A percentile compares a stretch with the other conserved stretches of the same genome.
Evolutionary conservation across 2,888 invertebrate species (phyloP).

Genomic region (Hartigia nigra): DNA sequence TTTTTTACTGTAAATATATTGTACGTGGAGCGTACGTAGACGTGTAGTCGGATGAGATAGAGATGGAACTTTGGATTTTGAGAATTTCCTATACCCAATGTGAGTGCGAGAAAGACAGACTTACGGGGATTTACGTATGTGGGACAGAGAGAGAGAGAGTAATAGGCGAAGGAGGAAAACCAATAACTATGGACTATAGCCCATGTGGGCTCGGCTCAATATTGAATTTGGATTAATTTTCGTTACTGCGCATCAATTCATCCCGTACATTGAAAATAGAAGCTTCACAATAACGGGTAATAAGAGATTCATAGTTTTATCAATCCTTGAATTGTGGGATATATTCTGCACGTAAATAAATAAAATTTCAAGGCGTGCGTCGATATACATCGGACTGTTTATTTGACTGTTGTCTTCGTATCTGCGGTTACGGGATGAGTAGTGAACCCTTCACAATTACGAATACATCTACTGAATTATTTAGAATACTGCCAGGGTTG

Average conservation of each 20-base stretch:
- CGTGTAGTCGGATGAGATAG: neutral
- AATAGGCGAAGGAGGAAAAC: neutral
- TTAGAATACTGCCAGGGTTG: slow-evolving; percentile 40
- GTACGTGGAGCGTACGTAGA: neutral
- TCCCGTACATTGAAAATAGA: neutral
- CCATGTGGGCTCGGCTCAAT: neutral
- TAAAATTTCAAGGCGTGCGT: slow-evolving; percentile 30
- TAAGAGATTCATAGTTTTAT: neutral
- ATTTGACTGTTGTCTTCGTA: slow-evolving; percentile 31
- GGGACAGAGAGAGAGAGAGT: neutral
- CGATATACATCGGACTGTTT: slow-evolving; percentile 33
- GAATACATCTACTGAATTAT: slow-evolving; percentile 57
- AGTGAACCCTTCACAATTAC: slow-evolving; percentile 40
- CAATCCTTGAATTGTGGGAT: neutral
- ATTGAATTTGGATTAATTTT: neutral
- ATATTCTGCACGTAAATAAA: neutral
- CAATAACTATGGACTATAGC: neutral
- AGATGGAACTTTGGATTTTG: neutral
- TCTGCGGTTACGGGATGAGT: slow-evolving; percentile 17
- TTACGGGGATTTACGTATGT: neutral
- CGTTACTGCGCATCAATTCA: neutral
- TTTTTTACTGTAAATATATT: neutral
- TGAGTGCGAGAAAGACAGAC: neutral
- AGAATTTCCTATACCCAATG: neutral
- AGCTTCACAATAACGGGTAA: neutral